Percentiles rank a stretch among this genome's conserved stretches.
These are phyloP conservation scores for Siphamia tubifer DNA, from an alignment of 2,113 vertebrate genomes.

Conservation along the genomic window DNA sequence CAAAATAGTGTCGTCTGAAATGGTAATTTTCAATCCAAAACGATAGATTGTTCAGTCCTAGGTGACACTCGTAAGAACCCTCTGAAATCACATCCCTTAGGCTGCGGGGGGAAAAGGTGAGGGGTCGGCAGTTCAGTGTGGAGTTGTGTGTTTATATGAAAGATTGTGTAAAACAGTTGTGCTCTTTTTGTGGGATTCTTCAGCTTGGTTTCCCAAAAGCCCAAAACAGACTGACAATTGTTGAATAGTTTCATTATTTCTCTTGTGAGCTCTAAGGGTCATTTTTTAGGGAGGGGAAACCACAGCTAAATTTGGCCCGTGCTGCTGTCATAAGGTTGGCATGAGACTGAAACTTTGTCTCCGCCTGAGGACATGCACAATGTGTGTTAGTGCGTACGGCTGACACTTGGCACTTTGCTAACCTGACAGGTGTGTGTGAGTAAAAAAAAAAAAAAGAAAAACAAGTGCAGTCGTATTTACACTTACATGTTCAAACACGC, in stretches of 20 bases:
- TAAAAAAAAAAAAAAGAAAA: background rate
- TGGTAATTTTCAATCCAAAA: too few species aligned
- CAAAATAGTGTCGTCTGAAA: too few species aligned
- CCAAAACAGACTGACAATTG: slow-evolving; percentile 56
- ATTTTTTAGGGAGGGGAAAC: slow-evolving; percentile 7
- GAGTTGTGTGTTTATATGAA: slow-evolving; percentile 1
- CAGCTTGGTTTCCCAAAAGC: slow-evolving; percentile 36
- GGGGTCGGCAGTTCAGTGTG: slow-evolving; percentile 19
- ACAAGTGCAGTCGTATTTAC: background rate
- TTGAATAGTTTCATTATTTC: slow-evolving; percentile 34
- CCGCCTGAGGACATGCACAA: background rate
- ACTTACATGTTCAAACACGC: background rate
- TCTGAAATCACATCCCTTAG: slow-evolving; percentile 29
- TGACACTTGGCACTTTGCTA: background rate
- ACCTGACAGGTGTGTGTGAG: background rate
- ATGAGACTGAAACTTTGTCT: slow-evolving; percentile 17
- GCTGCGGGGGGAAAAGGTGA: slow-evolving; percentile 20
- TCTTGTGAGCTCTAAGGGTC: slow-evolving; percentile 19
- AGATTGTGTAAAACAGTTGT: slow-evolving; percentile 34
- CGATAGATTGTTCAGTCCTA: too few species aligned
- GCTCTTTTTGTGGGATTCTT: slow-evolving; percentile 26
- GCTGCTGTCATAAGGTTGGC: slow-evolving; percentile 34
- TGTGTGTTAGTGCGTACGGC: background rate
- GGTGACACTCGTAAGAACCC: slow-evolving; percentile 9
- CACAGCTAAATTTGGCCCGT: slow-evolving; percentile 6